Evolutionary conservation across 2,888 invertebrate species (phyloP), one percentile per base, ranked within the genome.

Genomic region (Halictus quadricinctus): DNA sequence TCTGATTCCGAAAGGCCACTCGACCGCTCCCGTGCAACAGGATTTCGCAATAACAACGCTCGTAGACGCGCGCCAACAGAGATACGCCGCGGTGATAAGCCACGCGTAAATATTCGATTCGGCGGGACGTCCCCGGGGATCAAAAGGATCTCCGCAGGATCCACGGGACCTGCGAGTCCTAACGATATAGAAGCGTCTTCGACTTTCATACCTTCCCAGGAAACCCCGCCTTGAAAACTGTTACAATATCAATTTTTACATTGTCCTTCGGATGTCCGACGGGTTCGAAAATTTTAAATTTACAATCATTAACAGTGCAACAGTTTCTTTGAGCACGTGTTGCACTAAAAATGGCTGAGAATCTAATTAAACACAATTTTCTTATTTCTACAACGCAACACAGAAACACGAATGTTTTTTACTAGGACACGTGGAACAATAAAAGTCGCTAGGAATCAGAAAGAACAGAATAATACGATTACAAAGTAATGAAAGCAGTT

Each of bases 1-100:
- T 80, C 88, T 79, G 90, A 83, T 88, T 82, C 79, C 64, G 76
- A 72, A 79, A 81, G 72, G 64, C 60, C 70, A 72, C 80, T 77
- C 41, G 50, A 41, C n/a, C 75, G 82, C 50, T 64, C 72, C 66
- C 64, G 85, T 69, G 76, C 82, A 72, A 86, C 69, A 79, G 79
- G 70, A 70, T 79, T 76, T 79, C 82, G 78, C 76, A 48, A 81
- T 81, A 88, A 82, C 75, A 15, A 50, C 43, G 48, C 48, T n/a
- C 10, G 50, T 54, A 50, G 74, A 78, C 72, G 78, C 75, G 73
- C 29, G 48, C 54, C 54, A 54, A 54, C 54, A 54, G 54, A 54
- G 54, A 54, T 54, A 54, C 54, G 12, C 21, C 18, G 13, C 29
- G 64, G 46, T 13, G 74, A 75, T 77, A 72, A 85, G 77, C 72